A percentile compares a stretch with the other conserved stretches of the same genome.
These are phyloP conservation scores for Cerceris rybyensis DNA, from an alignment of 2,888 invertebrate genomes.

Conservation along the genomic window DNA sequence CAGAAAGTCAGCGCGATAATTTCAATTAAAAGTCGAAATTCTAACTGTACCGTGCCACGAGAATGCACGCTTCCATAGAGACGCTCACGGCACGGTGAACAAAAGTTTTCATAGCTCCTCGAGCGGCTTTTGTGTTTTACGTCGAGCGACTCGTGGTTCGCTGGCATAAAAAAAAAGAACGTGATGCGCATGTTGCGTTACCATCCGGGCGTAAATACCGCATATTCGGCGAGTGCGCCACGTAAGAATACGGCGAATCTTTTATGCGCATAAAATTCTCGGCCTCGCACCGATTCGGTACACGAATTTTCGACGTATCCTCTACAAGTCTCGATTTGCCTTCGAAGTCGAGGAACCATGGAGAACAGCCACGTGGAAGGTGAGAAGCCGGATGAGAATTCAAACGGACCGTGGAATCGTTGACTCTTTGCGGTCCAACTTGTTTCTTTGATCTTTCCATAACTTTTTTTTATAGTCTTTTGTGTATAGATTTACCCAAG, in stretches of 20 bases:
- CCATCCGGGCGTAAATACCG: conserved; percentile 54
- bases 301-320: neutral
- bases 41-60: too few relatives aligned
- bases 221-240: conserved; percentile 25
- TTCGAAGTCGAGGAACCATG: neutral
- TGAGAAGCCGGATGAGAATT: neutral
- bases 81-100: too few relatives aligned
- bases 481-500: too few relatives aligned
- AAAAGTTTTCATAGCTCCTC: too few relatives aligned
- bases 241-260: conserved; percentile 44
- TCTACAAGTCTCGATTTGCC: neutral
- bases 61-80: too few relatives aligned
- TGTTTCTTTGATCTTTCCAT: too few relatives aligned
- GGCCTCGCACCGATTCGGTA: conserved; percentile 2
- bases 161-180: conserved; percentile 36
- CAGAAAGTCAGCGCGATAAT: too few relatives aligned
- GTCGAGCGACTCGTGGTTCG: conserved; percentile 23
- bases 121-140: neutral
- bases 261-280: conserved; percentile 53
- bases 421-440: too few relatives aligned
- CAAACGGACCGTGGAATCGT: neutral
- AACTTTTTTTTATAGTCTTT: too few relatives aligned
- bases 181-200: conserved; percentile 47
- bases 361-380: neutral
- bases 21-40: too few relatives aligned